phyloP scores from a whole-genome alignment of 2,888 invertebrate genomes.

The Tenodera sinensis region DNA sequence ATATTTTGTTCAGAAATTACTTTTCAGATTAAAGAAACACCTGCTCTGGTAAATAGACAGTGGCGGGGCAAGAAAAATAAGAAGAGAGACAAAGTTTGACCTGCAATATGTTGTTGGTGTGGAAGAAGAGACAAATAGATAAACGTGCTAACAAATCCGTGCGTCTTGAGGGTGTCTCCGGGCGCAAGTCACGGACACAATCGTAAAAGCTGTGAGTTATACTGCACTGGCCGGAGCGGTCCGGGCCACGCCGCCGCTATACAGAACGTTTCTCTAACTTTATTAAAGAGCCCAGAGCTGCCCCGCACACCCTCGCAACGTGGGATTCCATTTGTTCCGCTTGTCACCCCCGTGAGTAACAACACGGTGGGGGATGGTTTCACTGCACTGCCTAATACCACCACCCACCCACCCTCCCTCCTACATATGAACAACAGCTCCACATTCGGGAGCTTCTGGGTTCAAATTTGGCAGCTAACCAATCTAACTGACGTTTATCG shows the following conservation, averaged over 20 bases:
- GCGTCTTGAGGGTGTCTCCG: neutral
- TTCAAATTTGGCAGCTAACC: no score
- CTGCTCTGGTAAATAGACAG: no score
- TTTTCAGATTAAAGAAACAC: no score
- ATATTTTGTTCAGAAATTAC: no score
- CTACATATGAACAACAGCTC: no score
- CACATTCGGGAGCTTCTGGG: no score
- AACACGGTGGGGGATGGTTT: slow-evolving; percentile 1
- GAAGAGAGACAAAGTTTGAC: neutral
- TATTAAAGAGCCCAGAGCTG: slow-evolving; percentile 4
- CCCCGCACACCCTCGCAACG: neutral
- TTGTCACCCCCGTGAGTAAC: slow-evolving; percentile 40
- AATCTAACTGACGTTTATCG: no score
- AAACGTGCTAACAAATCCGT: neutral
- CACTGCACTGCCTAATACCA: neutral
- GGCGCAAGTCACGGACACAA: neutral
- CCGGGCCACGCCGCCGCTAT: neutral
- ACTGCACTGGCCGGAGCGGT: neutral
- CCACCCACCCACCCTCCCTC: no score
- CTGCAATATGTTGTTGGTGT: no score
- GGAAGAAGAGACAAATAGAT: neutral
- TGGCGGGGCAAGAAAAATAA: no score
- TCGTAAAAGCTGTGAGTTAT: slow-evolving; percentile 11
- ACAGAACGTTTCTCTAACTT: neutral
- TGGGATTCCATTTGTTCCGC: slow-evolving; percentile 43